Evolutionary conservation across 2,113 vertebrate species (phyloP).

Genomic region (Corvus hawaiiensis): DNA sequence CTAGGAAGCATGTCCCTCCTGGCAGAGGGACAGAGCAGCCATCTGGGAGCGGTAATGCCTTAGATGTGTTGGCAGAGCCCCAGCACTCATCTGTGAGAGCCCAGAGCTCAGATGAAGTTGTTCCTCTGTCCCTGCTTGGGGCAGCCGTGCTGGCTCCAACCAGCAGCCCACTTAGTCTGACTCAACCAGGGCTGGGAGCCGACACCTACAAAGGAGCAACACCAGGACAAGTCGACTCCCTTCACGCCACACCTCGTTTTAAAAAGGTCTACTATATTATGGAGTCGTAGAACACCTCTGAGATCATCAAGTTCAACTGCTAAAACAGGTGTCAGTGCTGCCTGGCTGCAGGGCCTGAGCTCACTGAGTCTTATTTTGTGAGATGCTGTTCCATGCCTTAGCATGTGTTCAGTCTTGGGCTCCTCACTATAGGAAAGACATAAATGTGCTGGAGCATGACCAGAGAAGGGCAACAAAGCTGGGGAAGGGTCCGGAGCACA

Average conservation of each 20-base stretch:
- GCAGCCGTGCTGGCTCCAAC: neutral
- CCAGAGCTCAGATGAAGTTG: neutral
- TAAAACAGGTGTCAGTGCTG: neutral
- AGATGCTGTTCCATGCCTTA: rapidly evolving
- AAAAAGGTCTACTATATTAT: rapidly evolving
- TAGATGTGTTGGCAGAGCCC: neutral
- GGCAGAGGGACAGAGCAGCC: neutral
- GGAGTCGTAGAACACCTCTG: neutral
- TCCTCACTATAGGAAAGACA: neutral
- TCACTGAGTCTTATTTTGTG: neutral
- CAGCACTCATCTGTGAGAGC: neutral
- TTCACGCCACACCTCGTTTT: rapidly evolving
- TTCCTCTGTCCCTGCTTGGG: neutral
- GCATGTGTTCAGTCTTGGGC: neutral
- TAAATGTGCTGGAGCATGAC: neutral
- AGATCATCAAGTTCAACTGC: neutral
- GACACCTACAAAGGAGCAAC: too few species aligned
- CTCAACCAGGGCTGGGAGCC: neutral
- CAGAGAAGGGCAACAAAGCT: neutral
- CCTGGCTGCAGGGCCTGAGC: neutral
- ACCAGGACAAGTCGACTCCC: neutral
- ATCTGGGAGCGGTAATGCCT: neutral
- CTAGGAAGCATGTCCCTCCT: neutral
- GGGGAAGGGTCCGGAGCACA: neutral
- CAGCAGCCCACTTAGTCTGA: neutral